Evolutionary conservation across 2,113 vertebrate species (phyloP).

Genomic region (Erinaceus europaeus): DNA sequence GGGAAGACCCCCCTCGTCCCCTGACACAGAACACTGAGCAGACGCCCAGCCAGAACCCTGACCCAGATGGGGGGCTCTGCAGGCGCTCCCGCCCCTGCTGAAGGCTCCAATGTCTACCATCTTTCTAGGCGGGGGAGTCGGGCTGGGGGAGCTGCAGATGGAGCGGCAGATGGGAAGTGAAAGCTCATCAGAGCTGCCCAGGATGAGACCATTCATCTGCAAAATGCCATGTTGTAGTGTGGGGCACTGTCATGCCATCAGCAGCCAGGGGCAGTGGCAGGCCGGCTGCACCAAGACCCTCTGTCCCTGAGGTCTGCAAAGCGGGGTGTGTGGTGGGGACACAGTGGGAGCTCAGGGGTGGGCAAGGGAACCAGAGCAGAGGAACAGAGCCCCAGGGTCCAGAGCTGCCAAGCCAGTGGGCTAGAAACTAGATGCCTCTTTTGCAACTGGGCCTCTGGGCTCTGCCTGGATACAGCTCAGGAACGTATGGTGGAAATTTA

Average conservation of each 20-base stretch:
- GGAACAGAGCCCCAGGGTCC: too few relatives aligned
- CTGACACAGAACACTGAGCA: too few relatives aligned
- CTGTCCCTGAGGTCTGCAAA: conserved; percentile 23
- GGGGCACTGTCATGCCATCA: conserved; percentile 55
- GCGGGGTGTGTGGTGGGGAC: background rate
- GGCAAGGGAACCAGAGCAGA: background rate
- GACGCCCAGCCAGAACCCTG: too few relatives aligned
- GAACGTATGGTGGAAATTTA: too few relatives aligned
- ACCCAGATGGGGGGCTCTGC: too few relatives aligned
- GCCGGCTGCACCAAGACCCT: conserved; percentile 34
- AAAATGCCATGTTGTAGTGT: conserved; percentile 75
- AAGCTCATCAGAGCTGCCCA: conserved; percentile 75
- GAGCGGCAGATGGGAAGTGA: conserved; percentile 79
- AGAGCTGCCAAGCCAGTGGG: too few relatives aligned
- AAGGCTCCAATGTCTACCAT: conserved; percentile 50
- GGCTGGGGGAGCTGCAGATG: conserved; percentile 76
- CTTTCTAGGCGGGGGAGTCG: conserved; percentile 57
- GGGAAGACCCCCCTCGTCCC: too few relatives aligned
- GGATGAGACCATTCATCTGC: conserved; percentile 80
- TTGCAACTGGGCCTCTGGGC: too few relatives aligned
- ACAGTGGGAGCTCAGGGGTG: background rate
- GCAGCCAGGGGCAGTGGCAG: conserved; percentile 61
- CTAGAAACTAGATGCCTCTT: too few relatives aligned
- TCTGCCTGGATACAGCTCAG: too few relatives aligned
- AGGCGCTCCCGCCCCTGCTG: fast-evolving